Evolutionary conservation across 2,888 invertebrate species (phyloP).

Genomic region (Nipponacmea schrenckii): DNA sequence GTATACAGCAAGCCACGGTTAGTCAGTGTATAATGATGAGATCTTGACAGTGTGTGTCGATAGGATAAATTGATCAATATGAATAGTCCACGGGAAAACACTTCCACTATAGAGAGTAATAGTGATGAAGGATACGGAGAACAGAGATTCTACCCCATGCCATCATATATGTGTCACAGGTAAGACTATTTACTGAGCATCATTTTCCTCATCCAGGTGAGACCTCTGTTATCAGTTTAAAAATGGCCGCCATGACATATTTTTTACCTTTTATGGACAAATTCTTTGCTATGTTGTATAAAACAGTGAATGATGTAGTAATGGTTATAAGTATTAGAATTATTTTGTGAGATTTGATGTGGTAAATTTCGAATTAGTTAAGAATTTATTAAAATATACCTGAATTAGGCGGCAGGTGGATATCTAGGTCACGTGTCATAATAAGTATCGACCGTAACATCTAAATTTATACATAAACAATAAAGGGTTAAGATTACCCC

Average conservation of each 20-base stretch:
- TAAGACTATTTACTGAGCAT: conserved; percentile 22
- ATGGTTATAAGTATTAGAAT: too few species aligned
- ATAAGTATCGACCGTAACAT: not conserved
- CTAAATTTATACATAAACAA: not conserved
- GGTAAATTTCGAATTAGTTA: too few species aligned
- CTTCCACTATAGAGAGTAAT: conserved; percentile 8
- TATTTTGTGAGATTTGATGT: too few species aligned
- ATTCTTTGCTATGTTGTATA: too few species aligned
- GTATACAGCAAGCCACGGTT: too few species aligned
- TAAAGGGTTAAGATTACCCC: too few species aligned
- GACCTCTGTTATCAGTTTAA: not conserved
- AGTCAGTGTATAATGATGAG: too few species aligned
- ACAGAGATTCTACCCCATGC: conserved; percentile 34
- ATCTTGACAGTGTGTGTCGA: too few species aligned
- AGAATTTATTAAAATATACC: too few species aligned
- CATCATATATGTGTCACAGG: conserved; percentile 48
- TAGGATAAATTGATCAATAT: too few species aligned
- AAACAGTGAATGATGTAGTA: too few species aligned
- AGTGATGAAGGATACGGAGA: conserved; percentile 18
- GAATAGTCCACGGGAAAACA: too few species aligned
- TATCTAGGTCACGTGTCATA: not conserved
- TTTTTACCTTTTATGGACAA: not conserved
- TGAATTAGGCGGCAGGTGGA: not conserved
- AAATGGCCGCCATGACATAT: not conserved
- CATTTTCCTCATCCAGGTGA: not conserved